phyloP scores from a whole-genome alignment of 2,797 vertebrate genomes.

The Xenopus petersii region DNA sequence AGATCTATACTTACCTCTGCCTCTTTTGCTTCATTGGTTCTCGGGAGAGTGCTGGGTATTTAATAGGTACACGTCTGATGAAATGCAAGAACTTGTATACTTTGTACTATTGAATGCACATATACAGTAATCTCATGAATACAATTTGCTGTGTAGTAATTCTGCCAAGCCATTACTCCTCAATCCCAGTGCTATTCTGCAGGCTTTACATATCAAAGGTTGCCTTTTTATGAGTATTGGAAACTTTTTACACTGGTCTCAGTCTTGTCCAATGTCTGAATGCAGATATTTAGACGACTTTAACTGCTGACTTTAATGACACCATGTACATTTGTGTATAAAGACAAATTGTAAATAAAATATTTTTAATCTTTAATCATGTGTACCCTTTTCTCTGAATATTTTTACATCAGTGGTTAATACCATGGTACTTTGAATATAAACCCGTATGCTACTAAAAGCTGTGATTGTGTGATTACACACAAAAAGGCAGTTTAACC shows the following conservation, averaged over 20 bases:
- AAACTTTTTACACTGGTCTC: constrained; percentile 18
- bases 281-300: background rate
- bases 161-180: constrained; percentile 24
- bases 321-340: constrained; percentile 39
- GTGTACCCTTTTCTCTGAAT: too few species aligned
- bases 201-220: constrained; percentile 11
- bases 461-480: too few species aligned
- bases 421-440: too few species aligned
- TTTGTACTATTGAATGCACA: background rate
- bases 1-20: background rate
- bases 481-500: too few species aligned
- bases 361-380: constrained; percentile 22
- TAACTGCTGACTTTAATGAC: constrained; percentile 37
- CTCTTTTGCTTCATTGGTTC: background rate
- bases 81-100: too few species aligned
- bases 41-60: background rate
- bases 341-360: constrained; percentile 42
- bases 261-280: constrained; percentile 13
- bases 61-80: background rate
- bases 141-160: background rate
- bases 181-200: constrained; percentile 16
- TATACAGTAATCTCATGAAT: background rate
- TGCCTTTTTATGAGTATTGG: constrained; percentile 33
- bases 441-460: too few species aligned
- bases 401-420: too few species aligned